Conservation (phyloP, 2,888 invertebrate species). For the Blastobasis adustella region DNA sequence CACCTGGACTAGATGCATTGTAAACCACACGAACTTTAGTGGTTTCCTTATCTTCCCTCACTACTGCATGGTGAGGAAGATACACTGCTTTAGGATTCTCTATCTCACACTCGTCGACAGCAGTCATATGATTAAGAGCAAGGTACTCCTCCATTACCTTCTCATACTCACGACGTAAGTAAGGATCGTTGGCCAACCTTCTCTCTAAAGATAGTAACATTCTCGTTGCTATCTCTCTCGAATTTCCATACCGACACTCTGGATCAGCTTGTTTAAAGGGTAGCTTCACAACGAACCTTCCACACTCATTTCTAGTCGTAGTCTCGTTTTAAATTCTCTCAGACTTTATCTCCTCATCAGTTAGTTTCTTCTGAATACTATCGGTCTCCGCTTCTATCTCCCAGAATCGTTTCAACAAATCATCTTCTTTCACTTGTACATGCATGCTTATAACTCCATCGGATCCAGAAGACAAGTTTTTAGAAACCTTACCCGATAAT, state of each 20-base stretch:
- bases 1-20: slow-evolving; percentile 11
- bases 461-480: no score
- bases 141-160: slow-evolving; percentile 18
- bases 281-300: slow-evolving; percentile 9
- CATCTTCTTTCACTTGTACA: slow-evolving; percentile 5
- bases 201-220: slow-evolving; percentile 13
- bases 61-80: slow-evolving; percentile 25
- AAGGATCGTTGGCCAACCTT: slow-evolving; percentile 8
- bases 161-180: slow-evolving; percentile 13
- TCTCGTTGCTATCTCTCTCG: slow-evolving; percentile 9
- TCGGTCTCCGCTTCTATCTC: slow-evolving; percentile 11
- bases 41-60: slow-evolving; percentile 14
- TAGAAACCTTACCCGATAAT: no score
- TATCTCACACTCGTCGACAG: background rate
- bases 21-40: slow-evolving; percentile 18
- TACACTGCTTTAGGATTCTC: slow-evolving; percentile 13
- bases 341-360: slow-evolving; percentile 7
- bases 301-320: slow-evolving; percentile 8
- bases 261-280: slow-evolving; percentile 4
- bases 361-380: slow-evolving; percentile 1
- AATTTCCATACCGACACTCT: slow-evolving; percentile 7
- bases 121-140: slow-evolving; percentile 13
- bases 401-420: slow-evolving; percentile 13
- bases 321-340: slow-evolving; percentile 8
- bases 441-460: no score